phyloP scores from a whole-genome alignment of 2,113 vertebrate species.

The Eudorcas thomsonii region DNA sequence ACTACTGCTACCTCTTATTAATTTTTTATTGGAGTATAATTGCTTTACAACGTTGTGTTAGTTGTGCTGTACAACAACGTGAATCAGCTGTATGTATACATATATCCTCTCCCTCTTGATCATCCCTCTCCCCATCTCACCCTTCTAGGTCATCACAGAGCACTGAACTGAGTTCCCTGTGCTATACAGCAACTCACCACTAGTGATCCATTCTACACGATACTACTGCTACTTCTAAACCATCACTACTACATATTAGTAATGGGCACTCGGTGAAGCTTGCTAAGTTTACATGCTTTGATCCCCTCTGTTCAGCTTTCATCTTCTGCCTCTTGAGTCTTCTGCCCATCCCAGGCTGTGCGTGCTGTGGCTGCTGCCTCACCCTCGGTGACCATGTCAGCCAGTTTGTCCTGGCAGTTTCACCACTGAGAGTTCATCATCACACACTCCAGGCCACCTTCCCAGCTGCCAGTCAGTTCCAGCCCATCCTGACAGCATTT shows the following conservation, averaged over 20 bases:
- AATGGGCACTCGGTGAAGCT: neutral
- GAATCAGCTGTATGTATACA: neutral
- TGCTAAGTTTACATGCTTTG: neutral
- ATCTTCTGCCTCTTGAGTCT: neutral
- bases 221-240: neutral
- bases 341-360: neutral
- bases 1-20: neutral
- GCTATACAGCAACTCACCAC: neutral
- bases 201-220: neutral
- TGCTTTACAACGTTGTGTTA: neutral
- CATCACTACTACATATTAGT: neutral
- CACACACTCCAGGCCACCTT: neutral
- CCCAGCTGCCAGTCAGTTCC: neutral
- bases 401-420: neutral
- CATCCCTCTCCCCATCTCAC: neutral
- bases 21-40: neutral
- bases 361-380: neutral
- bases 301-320: neutral
- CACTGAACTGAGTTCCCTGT: neutral
- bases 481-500: neutral
- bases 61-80: neutral
- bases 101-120: neutral
- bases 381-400: neutral
- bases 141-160: neutral
- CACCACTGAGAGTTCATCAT: neutral